Evolutionary conservation across 1,140 invertebrate species (phyloP).

Genomic region (Penaeus vannamei): DNA sequence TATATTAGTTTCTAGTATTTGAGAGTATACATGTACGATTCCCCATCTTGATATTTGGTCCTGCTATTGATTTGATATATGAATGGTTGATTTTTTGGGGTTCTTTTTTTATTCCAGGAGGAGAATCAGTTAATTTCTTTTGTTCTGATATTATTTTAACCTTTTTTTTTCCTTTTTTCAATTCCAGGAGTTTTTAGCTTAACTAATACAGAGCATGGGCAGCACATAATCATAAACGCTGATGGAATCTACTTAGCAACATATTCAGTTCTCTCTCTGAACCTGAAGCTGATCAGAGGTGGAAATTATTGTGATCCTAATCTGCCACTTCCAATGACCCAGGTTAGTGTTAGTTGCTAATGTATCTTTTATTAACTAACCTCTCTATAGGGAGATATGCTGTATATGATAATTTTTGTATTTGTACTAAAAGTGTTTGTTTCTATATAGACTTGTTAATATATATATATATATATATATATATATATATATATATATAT

Average conservation of each 20-base stretch:
- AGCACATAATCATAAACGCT: slow-evolving; percentile 85
- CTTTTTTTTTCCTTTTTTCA: slow-evolving; percentile 70
- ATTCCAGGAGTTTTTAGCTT: slow-evolving; percentile 59
- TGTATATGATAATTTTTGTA: neutral
- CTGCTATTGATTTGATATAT: slow-evolving; percentile 11
- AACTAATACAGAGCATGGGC: slow-evolving; percentile 29
- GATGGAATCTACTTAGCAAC: slow-evolving; percentile 94
- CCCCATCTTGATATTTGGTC: neutral
- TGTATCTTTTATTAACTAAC: slow-evolving; percentile 36
- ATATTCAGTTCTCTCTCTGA: slow-evolving; percentile 86
- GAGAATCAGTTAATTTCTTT: neutral
- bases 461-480: too few relatives aligned
- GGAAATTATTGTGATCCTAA: slow-evolving; percentile 81
- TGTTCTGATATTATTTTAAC: too few relatives aligned
- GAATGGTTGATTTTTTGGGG: neutral
- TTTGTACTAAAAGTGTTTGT: too few relatives aligned
- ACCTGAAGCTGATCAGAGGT: slow-evolving; percentile 83
- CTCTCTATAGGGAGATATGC: neutral
- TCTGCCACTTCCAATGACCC: slow-evolving; percentile 75
- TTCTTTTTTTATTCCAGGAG: slow-evolving; percentile 37
- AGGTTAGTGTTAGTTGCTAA: slow-evolving; percentile 74
- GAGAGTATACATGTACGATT: too few relatives aligned
- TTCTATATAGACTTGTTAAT: too few relatives aligned
- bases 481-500: too few relatives aligned
- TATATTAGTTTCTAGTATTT: too few relatives aligned